Evolutionary conservation across 2,888 invertebrate species (phyloP).

Genomic region (Heteromurus nitidus): DNA sequence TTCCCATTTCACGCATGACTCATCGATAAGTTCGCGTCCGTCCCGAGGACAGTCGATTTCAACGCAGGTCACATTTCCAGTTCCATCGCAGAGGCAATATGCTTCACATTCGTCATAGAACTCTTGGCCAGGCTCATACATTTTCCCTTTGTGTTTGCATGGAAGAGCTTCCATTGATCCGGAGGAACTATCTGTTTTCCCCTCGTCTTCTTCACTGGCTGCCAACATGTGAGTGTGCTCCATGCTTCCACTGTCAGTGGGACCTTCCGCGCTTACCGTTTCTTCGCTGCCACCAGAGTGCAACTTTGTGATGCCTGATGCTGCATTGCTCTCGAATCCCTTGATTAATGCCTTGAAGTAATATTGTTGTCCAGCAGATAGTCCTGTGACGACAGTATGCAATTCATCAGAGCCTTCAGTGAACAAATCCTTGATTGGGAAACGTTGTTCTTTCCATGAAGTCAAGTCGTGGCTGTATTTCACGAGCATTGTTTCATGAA

Average conservation of each 20-base stretch:
- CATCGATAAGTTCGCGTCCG: slow-evolving; percentile 88
- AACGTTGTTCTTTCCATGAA: slow-evolving; percentile 65
- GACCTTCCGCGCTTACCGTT: slow-evolving; percentile 36
- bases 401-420: slow-evolving; percentile 68
- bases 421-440: slow-evolving; percentile 68
- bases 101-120: slow-evolving; percentile 89
- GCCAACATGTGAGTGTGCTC: slow-evolving; percentile 40
- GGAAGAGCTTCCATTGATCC: slow-evolving; percentile 47
- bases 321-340: slow-evolving; percentile 68
- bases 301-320: slow-evolving; percentile 67
- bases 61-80: slow-evolving; percentile 83
- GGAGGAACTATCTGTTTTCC: slow-evolving; percentile 14
- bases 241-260: slow-evolving; percentile 49
- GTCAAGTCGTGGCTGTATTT: slow-evolving; percentile 67
- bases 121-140: slow-evolving; percentile 79
- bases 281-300: slow-evolving; percentile 29
- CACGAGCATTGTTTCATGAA: slow-evolving; percentile 65
- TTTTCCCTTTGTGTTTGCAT: slow-evolving; percentile 75
- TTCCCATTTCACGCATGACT: slow-evolving; percentile 91
- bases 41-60: slow-evolving; percentile 89
- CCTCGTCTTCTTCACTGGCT: slow-evolving; percentile 26
- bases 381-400: slow-evolving; percentile 66
- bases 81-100: slow-evolving; percentile 84
- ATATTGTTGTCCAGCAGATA: slow-evolving; percentile 68
- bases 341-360: slow-evolving; percentile 69